phyloP scores from a whole-genome alignment of 1,140 invertebrate species.

The Harlomillsia oculata region DNA sequence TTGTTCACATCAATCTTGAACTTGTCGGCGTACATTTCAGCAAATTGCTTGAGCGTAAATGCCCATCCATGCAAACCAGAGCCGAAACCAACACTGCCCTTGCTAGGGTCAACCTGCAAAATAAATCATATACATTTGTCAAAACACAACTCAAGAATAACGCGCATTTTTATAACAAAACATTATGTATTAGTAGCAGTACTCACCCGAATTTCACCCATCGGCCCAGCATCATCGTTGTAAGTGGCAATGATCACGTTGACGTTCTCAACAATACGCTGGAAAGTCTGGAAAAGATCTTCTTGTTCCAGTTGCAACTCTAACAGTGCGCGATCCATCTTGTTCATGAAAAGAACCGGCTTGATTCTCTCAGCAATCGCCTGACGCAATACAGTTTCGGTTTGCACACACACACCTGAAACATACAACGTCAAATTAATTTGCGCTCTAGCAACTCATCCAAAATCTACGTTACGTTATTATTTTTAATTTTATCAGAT shows the following conservation, averaged over 20 bases:
- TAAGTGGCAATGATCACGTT: slow-evolving; percentile 99
- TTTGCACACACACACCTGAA: slow-evolving; percentile 97
- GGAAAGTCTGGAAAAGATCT: slow-evolving; percentile 98
- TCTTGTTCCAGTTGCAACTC: slow-evolving; percentile 92
- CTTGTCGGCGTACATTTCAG: slow-evolving; percentile 97
- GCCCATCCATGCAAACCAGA: slow-evolving; percentile 99
- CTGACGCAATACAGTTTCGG: slow-evolving; percentile 96
- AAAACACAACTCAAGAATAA: slow-evolving; percentile 6
- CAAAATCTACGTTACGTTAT: too few species aligned
- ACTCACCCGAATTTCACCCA: slow-evolving; percentile 90
- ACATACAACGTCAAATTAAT: slow-evolving; percentile 29
- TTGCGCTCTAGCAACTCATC: too few species aligned
- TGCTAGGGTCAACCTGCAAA: slow-evolving; percentile 76
- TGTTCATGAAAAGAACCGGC: slow-evolving; percentile 99
- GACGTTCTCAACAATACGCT: slow-evolving; percentile 98
- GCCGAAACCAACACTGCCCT: slow-evolving; percentile 98
- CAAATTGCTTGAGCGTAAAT: slow-evolving; percentile 98
- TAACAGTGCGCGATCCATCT: slow-evolving; percentile 95
- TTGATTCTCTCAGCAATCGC: slow-evolving; percentile 98
- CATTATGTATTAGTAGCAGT: too few species aligned
- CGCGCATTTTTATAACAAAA: too few species aligned
- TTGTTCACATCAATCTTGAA: slow-evolving; percentile 96
- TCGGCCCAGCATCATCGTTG: slow-evolving; percentile 89
- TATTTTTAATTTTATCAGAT: too few species aligned
- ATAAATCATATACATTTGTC: slow-evolving; percentile 17